Conservation (phyloP, 2,888 invertebrate genomes). For the Ochlodes sylvanus region DNA sequence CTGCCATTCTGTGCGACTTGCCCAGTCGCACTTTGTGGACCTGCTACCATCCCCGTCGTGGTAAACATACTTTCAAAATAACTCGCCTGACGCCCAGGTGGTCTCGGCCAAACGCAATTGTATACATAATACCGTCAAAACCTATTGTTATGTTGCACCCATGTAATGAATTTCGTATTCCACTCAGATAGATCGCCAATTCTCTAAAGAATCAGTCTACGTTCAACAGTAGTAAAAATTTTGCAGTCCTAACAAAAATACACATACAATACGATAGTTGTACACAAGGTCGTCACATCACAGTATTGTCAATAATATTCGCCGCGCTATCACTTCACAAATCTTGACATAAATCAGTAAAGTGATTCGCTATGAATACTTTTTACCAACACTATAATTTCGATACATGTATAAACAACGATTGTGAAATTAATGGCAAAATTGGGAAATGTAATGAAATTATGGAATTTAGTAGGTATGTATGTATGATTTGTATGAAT, state of each 20-base stretch:
- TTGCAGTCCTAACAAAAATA: slow-evolving; percentile 54
- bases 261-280: slow-evolving; percentile 50
- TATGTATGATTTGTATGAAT: not conserved
- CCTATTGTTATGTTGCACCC: slow-evolving; percentile 53
- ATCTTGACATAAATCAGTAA: slow-evolving; percentile 11
- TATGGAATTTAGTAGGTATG: not conserved
- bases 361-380: not conserved
- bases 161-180: slow-evolving; percentile 44
- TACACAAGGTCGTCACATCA: slow-evolving; percentile 70
- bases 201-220: not conserved
- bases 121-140: slow-evolving; percentile 73
- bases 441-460: slow-evolving; percentile 4
- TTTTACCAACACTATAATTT: slow-evolving; percentile 10
- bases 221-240: slow-evolving; percentile 11
- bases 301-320: slow-evolving; percentile 48
- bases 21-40: slow-evolving; percentile 74
- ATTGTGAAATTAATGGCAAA: slow-evolving; percentile 7
- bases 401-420: not conserved
- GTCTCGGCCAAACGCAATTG: slow-evolving; percentile 70
- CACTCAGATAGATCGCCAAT: slow-evolving; percentile 6
- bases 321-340: slow-evolving; percentile 47
- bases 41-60: slow-evolving; percentile 76
- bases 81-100: slow-evolving; percentile 75
- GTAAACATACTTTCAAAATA: slow-evolving; percentile 67
- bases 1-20: slow-evolving; percentile 79